These are phyloP conservation scores for Lagopus muta DNA, from an alignment of 2,113 vertebrate species.

Conservation along the genomic window DNA sequence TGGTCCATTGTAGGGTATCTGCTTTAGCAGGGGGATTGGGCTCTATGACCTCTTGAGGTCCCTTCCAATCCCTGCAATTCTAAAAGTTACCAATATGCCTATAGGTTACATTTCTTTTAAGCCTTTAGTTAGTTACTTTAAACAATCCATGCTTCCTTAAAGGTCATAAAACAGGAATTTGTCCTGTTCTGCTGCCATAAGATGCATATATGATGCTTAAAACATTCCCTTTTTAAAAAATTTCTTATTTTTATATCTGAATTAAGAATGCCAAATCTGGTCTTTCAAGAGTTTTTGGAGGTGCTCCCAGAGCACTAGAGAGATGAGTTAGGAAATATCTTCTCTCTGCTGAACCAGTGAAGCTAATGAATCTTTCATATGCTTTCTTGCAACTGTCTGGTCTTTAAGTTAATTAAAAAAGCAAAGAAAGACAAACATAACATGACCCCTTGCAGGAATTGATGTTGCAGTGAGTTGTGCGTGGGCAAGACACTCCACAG, in stretches of 20 bases:
- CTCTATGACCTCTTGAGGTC: no score
- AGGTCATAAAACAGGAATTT: not conserved
- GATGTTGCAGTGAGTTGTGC: not conserved
- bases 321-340: not conserved
- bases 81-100: not conserved
- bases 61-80: not conserved
- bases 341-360: not conserved
- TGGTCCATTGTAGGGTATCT: no score
- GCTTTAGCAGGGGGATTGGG: no score
- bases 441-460: not conserved
- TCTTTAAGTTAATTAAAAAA: not conserved
- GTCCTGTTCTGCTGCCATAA: not conserved
- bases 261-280: not conserved
- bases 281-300: not conserved
- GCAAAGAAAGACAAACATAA: not conserved
- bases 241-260: not conserved
- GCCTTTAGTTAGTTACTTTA: not conserved
- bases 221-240: not conserved
- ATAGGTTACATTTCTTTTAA: not conserved
- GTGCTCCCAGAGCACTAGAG: not conserved
- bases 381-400: not conserved
- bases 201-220: not conserved
- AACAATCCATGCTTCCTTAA: not conserved
- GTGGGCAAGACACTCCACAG: not conserved
- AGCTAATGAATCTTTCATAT: not conserved